Evolutionary conservation across 1,140 invertebrate genomes (phyloP).

Genomic region (Prorops nasuta): DNA sequence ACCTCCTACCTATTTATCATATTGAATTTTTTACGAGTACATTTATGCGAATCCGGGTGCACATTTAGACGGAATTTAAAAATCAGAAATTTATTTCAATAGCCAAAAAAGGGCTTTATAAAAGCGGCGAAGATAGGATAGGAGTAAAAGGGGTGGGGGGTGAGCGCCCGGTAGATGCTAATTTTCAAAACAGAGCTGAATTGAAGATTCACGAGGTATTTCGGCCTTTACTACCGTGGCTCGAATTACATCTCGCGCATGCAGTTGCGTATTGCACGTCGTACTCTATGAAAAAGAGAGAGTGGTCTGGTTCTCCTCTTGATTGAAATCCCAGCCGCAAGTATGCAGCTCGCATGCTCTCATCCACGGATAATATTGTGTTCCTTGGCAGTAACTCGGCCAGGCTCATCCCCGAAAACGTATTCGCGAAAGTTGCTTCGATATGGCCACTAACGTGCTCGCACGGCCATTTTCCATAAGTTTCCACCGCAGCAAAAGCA

Average conservation of each 20-base stretch:
- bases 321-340: constrained; percentile 1
- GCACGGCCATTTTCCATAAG: too few species aligned
- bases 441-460: constrained; percentile 2
- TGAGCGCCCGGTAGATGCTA: neutral
- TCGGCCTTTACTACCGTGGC: neutral
- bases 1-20: too few species aligned
- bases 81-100: neutral
- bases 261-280: neutral
- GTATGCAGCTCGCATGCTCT: neutral
- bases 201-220: neutral
- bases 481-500: constrained; percentile 42
- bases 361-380: neutral
- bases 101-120: neutral
- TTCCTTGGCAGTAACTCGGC: constrained; percentile 3
- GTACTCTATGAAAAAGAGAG: neutral
- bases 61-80: neutral
- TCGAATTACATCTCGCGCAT: neutral
- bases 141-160: neutral
- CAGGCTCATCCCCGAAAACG: constrained; percentile 6
- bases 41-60: too few species aligned
- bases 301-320: neutral
- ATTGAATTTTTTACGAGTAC: too few species aligned
- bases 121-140: neutral
- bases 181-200: neutral
- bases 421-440: constrained; percentile 24